Base-by-base conservation (phyloP, 2,113 vertebrate genomes). In the Addax nasomaculatus region DNA sequence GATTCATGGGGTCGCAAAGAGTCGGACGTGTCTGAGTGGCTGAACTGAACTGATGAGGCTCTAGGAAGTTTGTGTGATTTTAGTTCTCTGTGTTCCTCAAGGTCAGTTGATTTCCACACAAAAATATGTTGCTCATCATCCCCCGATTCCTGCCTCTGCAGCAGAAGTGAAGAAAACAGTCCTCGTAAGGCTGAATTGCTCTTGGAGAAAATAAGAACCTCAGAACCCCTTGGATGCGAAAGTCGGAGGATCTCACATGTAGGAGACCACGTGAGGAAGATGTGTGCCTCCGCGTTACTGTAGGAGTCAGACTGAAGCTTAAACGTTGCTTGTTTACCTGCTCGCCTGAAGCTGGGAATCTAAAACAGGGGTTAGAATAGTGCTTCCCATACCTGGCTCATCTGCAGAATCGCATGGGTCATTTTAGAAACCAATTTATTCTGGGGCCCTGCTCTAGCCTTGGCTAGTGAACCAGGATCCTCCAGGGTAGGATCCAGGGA, bases 251-350 rank as follows among this genome's bases (percentile, higher is more conserved):
- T 62, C 21, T 30, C 3, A 1, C 5, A 2, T 33, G 19, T 76
- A 2, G 4, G 14, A n/a, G 43, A n/a, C 3, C 13, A 3, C 1
- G 6, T 27, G 58, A 73, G 15, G 13, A 0, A 6, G 4, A 12
- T 0, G 27, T 51, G 45, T 51, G 10, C 45, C 47, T 45, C 76
- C 1, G 4, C 7, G 15, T 30, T 79, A 29, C 43, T 47, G 30
- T 1, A 11, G 78, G 78, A 49, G 45, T 49, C 78, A 80, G 47
- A 33, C 29, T 29, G 39, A 17, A 79, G 14, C 7, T 7, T 0
- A 13, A n/a, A 6, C 2, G 58, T 27, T 29, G 16, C 29, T 57
- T 64, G 62, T 79, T 51, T 12, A 13, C 13, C 12, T 43, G 4
- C 14, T 7, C 19, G 0, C 27, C 17, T 36, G 33, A 51, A n/a